Evolutionary conservation across 1,140 invertebrate genomes (phyloP), one percentile per base, ranked within the genome.

Genomic region (Drosophila suzukii): DNA sequence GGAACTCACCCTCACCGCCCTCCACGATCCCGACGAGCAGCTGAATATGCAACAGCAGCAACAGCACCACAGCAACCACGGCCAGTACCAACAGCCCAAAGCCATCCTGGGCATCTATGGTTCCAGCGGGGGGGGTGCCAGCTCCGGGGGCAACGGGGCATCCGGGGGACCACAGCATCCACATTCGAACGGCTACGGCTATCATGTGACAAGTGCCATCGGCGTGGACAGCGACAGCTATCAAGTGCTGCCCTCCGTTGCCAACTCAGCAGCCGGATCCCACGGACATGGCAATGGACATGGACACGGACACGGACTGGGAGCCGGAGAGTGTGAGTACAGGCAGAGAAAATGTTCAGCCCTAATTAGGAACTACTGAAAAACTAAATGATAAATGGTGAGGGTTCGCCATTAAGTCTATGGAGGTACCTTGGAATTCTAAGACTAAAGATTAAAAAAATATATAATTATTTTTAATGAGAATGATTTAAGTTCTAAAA

Each of bases 121-220:
- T 49, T 81, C 44, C 0, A 53, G 50, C 6, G 46, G 41, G 10
- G 47, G 24, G 17, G 84, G 75, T 6, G 56, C 71, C 0, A 81
- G 73, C 6, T 56, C 71, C 0, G 73, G 71, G 13, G 44, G 27
- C 20, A 38, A 49, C 6, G 27, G 36, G 7, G 27, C 36, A 6
- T 34, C 41, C 15, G 54, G 54, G 27, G 56, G 59, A 8, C 27
- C 27, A 60, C 58, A 60, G 62, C 76, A 75, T 46, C 38, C 57
- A 47, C 81, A 81, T 62, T 59, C 81, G 67, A 91, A 91, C 74
- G 90, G 90, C 51, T 91, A 91, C 73, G 90, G 90, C 72, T 91
- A 91, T 89, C 90, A 91, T 82, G 86, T 91, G 90, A 90, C 90
- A 91, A 91, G 86, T 89, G 86, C 80, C 73, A 90, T 91, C 67